A percentile compares a stretch with the other conserved stretches of the same genome.
phyloP scores from a whole-genome alignment of 1,140 invertebrate species.

The Coboldia fuscipes region DNA sequence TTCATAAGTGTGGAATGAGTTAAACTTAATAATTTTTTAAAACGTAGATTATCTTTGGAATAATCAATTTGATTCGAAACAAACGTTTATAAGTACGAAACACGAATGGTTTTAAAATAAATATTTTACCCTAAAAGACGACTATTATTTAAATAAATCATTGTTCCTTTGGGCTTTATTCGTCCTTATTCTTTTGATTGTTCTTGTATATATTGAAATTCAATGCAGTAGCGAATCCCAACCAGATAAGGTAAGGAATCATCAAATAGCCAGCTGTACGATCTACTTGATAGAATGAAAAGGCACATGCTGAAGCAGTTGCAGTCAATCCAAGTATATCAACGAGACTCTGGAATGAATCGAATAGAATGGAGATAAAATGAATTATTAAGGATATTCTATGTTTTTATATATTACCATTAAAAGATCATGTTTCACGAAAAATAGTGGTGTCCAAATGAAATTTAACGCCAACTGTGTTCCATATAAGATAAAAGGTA shows the following conservation, averaged over 20 bases:
- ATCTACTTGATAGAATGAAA: constrained; percentile 45
- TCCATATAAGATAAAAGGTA: constrained; percentile 52
- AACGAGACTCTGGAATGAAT: constrained; percentile 39
- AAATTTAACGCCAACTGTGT: constrained; percentile 61
- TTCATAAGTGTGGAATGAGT: too few species aligned
- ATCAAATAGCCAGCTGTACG: constrained; percentile 43
- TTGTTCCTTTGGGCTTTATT: too few species aligned
- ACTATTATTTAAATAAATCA: too few species aligned
- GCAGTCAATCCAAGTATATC: constrained; percentile 40
- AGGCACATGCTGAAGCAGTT: constrained; percentile 35
- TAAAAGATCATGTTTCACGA: constrained; percentile 39
- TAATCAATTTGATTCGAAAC: too few species aligned
- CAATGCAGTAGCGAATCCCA: constrained; percentile 41
- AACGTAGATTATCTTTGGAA: too few species aligned
- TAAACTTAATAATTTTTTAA: too few species aligned
- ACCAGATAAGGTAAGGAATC: constrained; percentile 60
- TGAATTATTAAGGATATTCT: too few species aligned
- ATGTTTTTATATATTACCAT: constrained; percentile 1
- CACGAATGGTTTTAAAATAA: too few species aligned
- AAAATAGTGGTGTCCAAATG: constrained; percentile 75
- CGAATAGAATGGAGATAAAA: too few species aligned
- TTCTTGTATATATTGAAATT: constrained; percentile 46
- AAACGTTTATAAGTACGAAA: too few species aligned
- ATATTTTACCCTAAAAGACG: too few species aligned
- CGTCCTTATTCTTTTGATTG: too few species aligned